phyloP scores from a whole-genome alignment of 2,888 invertebrate species.

The Falcaria lacertinaria region DNA sequence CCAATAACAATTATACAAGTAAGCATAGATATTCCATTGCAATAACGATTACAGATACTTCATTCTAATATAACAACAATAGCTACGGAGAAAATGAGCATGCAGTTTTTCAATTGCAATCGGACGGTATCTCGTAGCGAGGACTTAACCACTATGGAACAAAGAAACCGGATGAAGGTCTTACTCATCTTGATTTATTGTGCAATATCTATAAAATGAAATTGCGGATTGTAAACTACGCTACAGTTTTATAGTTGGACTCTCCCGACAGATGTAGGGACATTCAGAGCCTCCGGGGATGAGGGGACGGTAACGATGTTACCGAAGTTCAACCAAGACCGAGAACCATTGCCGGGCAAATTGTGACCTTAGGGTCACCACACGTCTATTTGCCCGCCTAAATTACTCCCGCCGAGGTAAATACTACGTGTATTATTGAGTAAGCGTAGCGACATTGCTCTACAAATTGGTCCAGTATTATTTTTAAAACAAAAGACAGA shows the following conservation, averaged over 20 bases:
- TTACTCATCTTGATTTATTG: slow-evolving; percentile 55
- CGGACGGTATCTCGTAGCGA: slow-evolving; percentile 31
- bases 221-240: slow-evolving; percentile 61
- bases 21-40: slow-evolving; percentile 33
- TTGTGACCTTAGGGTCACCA: slow-evolving; percentile 67
- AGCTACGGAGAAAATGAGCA: slow-evolving; percentile 42
- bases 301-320: slow-evolving; percentile 68
- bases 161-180: slow-evolving; percentile 45
- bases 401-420: slow-evolving; percentile 59
- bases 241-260: slow-evolving; percentile 59
- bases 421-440: slow-evolving; percentile 57
- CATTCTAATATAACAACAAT: slow-evolving; percentile 45
- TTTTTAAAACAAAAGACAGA: slow-evolving; percentile 40
- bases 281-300: slow-evolving; percentile 63
- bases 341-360: slow-evolving; percentile 61
- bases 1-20: no score
- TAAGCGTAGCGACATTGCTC: slow-evolving; percentile 39
- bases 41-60: no score
- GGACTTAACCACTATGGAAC: slow-evolving; percentile 33
- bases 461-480: slow-evolving; percentile 22
- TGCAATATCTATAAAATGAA: slow-evolving; percentile 62
- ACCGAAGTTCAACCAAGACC: slow-evolving; percentile 67
- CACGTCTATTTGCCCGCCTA: slow-evolving; percentile 57
- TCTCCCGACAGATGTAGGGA: slow-evolving; percentile 67
- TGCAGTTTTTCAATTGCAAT: slow-evolving; percentile 54